Base-by-base conservation (phyloP, 2,888 invertebrate species). In the Lacanobia oleracea region DNA sequence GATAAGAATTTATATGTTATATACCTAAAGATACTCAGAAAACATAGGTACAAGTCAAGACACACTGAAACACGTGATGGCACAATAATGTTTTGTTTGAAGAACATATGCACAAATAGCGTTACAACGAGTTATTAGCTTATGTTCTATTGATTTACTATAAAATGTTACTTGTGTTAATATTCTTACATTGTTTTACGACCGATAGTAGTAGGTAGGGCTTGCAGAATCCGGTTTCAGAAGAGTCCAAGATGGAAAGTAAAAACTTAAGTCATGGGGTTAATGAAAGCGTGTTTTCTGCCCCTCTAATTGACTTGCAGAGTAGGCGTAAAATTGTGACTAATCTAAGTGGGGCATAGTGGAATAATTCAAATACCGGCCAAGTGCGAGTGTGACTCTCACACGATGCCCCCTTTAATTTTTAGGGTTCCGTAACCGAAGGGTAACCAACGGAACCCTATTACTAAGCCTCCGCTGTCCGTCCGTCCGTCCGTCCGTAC, bases 31-130 rank as follows among this genome's bases (percentile, higher is more conserved):
- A 18, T 48, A 48, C 18, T 48, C 18, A 2, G 18, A 48, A 48
- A 8, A 48, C 7, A 0, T 18, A 48, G 48, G 1, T 18, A 43
- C 45, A 50, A 43, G 54, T 37, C 48, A 53, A 62, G 48, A 50
- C 8, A 21, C 21, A 23, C 21, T 33, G 23, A 23, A 21, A 50
- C 63, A 60, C 54, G 60, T 64, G 45, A 37, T 61, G 10, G 21
- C 9, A 54, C 16, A 51, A 75, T 80, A 6, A 64, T 75, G 23
- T 56, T 2, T 64, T 77, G 60, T 80, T 80, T 77, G 81, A 61
- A 75, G 48, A 75, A 51, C 81, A 75, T 80, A 77, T 77, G 80
- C 68, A 74, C 67, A 77, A 74, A 80, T 63, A 79, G 37, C 23
- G 16, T 33, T 37, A n/a, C 9, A 50, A 69, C 23, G n/a, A 51